Percentiles rank a stretch among this genome's conserved stretches.
Evolutionary conservation across 2,797 vertebrate species (phyloP).

Genomic region (Notolepis coatsorum): DNA sequence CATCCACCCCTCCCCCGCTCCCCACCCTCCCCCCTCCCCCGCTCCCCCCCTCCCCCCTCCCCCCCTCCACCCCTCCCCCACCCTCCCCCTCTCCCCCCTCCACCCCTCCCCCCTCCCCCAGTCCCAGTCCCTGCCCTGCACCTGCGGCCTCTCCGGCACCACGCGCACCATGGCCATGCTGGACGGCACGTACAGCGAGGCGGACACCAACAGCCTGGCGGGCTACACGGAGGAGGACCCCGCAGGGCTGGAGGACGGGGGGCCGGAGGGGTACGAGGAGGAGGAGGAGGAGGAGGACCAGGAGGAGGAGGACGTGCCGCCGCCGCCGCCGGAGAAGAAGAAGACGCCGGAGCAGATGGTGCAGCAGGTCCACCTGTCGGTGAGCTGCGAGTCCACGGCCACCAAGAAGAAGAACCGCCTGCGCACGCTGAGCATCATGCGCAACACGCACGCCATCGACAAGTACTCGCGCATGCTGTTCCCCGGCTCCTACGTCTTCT

Average conservation of each 20-base stretch:
- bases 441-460: slow-evolving; percentile 95
- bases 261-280: slow-evolving; percentile 85
- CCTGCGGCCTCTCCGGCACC: slow-evolving; percentile 89
- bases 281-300: slow-evolving; percentile 86
- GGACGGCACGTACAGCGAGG: slow-evolving; percentile 92
- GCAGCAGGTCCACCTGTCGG: slow-evolving; percentile 89
- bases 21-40: no score
- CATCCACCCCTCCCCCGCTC: no score
- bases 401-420: slow-evolving; percentile 89
- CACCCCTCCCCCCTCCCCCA: neutral
- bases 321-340: slow-evolving; percentile 76
- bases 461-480: slow-evolving; percentile 96
- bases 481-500: slow-evolving; percentile 96
- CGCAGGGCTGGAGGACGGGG: slow-evolving; percentile 83
- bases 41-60: neutral
- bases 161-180: slow-evolving; percentile 90
- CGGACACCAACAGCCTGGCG: slow-evolving; percentile 93
- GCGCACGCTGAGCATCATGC: slow-evolving; percentile 87
- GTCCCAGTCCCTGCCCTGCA: slow-evolving; percentile 84
- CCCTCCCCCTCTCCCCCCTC: neutral
- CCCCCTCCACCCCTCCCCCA: neutral
- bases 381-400: slow-evolving; percentile 86
- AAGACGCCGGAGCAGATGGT: slow-evolving; percentile 90
- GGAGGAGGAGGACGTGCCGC: slow-evolving; percentile 83
- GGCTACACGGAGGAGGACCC: slow-evolving; percentile 89